Evolutionary conservation across 2,888 invertebrate species (phyloP), one percentile per base, ranked within the genome.

Genomic region (Lasius fuliginosus): DNA sequence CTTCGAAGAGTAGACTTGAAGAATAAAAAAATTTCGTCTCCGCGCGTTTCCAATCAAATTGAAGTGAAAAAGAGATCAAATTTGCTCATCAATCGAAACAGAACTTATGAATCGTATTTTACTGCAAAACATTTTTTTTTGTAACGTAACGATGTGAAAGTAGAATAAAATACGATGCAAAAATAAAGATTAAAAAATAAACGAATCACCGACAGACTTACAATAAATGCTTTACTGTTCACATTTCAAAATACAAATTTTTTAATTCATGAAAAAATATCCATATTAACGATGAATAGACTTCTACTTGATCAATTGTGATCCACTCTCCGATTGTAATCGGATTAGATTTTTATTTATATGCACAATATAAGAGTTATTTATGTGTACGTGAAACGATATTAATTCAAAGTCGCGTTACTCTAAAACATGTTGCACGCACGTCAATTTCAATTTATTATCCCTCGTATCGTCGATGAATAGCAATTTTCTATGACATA

Each of bases 371-470:
- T 36, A 46, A 30, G 18, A 68, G 11, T 23, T 58, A 69, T 42
- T 3, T 27, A 12, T 40, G 15, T 27, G n/a, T 64, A 27, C 6
- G n/a, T 53, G n/a, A 68, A 33, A 71, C 15, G 6, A 53, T 36
- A 56, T 71, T 23, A 53, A 33, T 23, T 71, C 18, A 1, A 33
- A 69, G 69, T 68, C 11, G 3, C 18, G 2, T 30, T 33, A 49
- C n/a, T 49, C n/a, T 33, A 56, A 71, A 56, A 53, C 2, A 33
- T 30, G 33, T 0, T 56, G 3, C 23, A 36, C 36, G 18, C 18
- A 11, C 40, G 58, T 60, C 40, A 62, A 42, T 62, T 60, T 30
- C 15, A 33, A 74, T 74, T 74, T 58, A 40, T 27, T 62, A 74
- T 18, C 27, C 53, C 9, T 30, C 40, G 30, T 56, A 18, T 74